Conservation (phyloP, 2,888 invertebrate genomes). For the Callyntrura guangdongensis region DNA sequence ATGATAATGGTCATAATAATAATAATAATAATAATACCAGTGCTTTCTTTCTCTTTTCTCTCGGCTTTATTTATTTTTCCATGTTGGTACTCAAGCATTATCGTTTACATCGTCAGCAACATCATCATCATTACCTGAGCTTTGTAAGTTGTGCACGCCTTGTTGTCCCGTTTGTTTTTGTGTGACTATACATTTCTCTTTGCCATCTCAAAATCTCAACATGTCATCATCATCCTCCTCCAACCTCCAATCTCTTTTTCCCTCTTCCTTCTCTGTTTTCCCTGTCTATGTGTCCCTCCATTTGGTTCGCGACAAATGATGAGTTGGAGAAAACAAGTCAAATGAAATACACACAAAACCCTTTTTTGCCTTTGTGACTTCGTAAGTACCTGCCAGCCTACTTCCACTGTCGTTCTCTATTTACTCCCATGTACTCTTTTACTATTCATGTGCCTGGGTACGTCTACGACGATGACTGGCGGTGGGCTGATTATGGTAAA, state of each 20-base stretch:
- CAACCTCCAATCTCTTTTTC: slow-evolving; percentile 25
- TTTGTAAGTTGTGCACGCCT: not conserved
- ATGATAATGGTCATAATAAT: slow-evolving; percentile 22
- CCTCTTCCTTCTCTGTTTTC: not conserved
- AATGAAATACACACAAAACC: slow-evolving; percentile 21
- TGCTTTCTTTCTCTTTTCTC: slow-evolving; percentile 23
- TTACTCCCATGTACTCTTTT: not conserved
- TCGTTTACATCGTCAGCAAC: slow-evolving; percentile 24
- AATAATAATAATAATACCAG: slow-evolving; percentile 22
- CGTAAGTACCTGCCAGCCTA: not conserved
- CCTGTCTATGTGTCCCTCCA: not conserved
- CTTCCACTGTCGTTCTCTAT: not conserved
- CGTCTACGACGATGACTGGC: not conserved
- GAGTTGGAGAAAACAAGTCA: slow-evolving; percentile 12
- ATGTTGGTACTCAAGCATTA: slow-evolving; percentile 36
- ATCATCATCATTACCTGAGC: slow-evolving; percentile 46
- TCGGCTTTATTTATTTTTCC: slow-evolving; percentile 24
- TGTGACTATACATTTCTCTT: slow-evolving; percentile 36
- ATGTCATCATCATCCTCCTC: slow-evolving; percentile 15
- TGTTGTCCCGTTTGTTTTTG: slow-evolving; percentile 22
- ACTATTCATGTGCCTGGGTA: not conserved
- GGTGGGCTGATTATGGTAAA: not conserved
- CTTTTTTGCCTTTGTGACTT: slow-evolving; percentile 40
- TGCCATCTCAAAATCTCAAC: slow-evolving; percentile 1
- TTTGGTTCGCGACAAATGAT: not conserved